These are phyloP conservation scores for Tribolium madens DNA, from an alignment of 1,140 invertebrate species.

Conservation along the genomic window DNA sequence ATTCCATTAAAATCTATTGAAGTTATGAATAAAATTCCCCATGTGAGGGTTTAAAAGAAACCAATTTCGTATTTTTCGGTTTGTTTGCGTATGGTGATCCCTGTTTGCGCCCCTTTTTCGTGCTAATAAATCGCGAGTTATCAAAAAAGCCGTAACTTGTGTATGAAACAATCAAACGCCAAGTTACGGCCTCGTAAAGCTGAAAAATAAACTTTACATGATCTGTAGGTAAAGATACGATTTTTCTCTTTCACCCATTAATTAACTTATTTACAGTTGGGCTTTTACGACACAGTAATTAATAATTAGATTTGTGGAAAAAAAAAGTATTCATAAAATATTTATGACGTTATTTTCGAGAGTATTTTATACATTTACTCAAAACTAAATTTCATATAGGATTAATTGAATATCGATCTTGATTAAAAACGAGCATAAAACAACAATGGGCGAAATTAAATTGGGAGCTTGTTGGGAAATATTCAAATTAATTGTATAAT, in stretches of 20 bases:
- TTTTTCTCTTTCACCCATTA: background rate
- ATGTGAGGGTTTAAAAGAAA: background rate
- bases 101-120: background rate
- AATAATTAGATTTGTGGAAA: background rate
- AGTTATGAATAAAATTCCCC: too few species aligned
- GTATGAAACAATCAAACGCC: background rate
- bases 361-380: background rate
- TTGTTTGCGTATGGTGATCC: background rate
- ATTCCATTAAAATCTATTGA: too few species aligned
- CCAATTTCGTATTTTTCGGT: background rate
- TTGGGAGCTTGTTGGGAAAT: conserved; percentile 37
- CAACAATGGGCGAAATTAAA: conserved; percentile 31
- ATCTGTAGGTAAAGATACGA: background rate
- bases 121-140: background rate
- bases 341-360: conserved; percentile 1
- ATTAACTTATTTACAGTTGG: background rate
- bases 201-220: background rate
- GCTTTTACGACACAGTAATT: background rate
- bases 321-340: conserved; percentile 4
- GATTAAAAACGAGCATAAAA: conserved; percentile 34
- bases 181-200: background rate
- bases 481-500: conserved; percentile 40
- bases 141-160: background rate
- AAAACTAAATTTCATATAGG: conserved; percentile 26
- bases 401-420: conserved; percentile 39